Percentiles rank a stretch among this genome's conserved stretches.
phyloP scores from a whole-genome alignment of 2,113 vertebrate species.

The Aegotheles bennettii region DNA sequence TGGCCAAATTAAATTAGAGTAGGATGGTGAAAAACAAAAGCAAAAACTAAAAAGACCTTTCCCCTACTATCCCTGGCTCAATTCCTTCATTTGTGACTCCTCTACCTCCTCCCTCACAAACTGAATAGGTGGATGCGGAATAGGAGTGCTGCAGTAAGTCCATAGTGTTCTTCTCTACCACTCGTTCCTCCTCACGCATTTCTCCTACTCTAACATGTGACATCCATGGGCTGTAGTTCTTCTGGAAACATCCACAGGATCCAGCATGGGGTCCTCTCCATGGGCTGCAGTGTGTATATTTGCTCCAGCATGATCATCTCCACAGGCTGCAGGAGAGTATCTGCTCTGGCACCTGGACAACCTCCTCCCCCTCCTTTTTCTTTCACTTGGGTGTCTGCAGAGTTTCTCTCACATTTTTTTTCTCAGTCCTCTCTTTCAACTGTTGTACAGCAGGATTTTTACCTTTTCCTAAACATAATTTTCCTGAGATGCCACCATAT shows the following conservation, averaged over 20 bases:
- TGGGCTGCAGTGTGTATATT: neutral
- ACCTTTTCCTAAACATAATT: neutral
- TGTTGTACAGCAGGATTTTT: neutral
- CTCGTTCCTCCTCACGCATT: neutral
- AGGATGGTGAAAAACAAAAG: neutral
- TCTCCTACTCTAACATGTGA: neutral
- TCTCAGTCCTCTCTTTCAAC: neutral
- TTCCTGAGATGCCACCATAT: neutral
- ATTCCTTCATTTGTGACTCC: neutral
- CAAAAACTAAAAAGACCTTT: neutral
- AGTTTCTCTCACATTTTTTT: neutral
- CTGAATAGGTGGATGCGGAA: neutral
- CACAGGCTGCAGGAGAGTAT: too few relatives aligned
- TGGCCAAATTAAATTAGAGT: neutral
- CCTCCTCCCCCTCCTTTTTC: neutral
- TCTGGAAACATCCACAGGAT: neutral
- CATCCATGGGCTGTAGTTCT: neutral
- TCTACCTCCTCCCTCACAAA: accelerated
- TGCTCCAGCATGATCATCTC: too few relatives aligned
- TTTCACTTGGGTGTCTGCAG: neutral
- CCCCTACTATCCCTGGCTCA: accelerated
- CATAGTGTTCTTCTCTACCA: neutral
- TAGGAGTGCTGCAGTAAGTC: accelerated
- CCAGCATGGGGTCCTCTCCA: neutral
- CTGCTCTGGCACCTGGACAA: too few relatives aligned